phyloP scores from a whole-genome alignment of 2,797 vertebrate species.

The Acipenser oxyrinchus region DNA sequence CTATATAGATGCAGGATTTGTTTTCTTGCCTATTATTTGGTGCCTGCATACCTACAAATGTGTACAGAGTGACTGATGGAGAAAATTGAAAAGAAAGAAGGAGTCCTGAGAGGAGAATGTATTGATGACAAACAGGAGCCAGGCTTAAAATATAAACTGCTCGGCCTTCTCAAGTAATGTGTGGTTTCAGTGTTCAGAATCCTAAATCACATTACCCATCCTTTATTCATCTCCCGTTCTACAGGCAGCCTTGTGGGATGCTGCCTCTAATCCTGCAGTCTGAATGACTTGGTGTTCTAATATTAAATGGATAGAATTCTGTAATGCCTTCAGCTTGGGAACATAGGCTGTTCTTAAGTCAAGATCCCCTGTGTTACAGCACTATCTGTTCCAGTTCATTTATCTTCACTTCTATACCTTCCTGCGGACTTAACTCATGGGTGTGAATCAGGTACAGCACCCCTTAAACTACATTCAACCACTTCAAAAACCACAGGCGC shows the following conservation, averaged over 20 bases:
- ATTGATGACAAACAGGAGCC: slow-evolving; percentile 17
- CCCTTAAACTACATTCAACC: slow-evolving; percentile 5
- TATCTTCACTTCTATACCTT: background rate
- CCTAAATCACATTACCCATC: slow-evolving; percentile 19
- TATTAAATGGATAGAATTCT: background rate
- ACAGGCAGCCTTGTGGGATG: slow-evolving; percentile 12
- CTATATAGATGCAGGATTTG: no score
- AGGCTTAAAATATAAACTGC: slow-evolving; percentile 14
- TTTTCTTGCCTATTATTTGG: no score
- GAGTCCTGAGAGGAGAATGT: background rate
- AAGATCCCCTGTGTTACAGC: background rate
- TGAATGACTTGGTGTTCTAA: slow-evolving; percentile 1
- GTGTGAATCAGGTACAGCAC: background rate
- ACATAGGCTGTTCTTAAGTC: background rate
- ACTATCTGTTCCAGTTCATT: background rate
- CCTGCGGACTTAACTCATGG: no score
- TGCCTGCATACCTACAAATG: no score
- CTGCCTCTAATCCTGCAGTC: background rate
- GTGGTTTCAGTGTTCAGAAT: background rate
- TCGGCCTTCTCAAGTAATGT: background rate
- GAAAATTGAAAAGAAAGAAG: no score
- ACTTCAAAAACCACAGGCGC: no score
- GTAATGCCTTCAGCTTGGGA: background rate
- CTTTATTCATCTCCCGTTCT: slow-evolving; percentile 29
- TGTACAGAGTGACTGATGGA: no score